A percentile compares a stretch with the other conserved stretches of the same genome.
phyloP scores from a whole-genome alignment of 2,113 vertebrate genomes.

The Silurus glanis region DNA sequence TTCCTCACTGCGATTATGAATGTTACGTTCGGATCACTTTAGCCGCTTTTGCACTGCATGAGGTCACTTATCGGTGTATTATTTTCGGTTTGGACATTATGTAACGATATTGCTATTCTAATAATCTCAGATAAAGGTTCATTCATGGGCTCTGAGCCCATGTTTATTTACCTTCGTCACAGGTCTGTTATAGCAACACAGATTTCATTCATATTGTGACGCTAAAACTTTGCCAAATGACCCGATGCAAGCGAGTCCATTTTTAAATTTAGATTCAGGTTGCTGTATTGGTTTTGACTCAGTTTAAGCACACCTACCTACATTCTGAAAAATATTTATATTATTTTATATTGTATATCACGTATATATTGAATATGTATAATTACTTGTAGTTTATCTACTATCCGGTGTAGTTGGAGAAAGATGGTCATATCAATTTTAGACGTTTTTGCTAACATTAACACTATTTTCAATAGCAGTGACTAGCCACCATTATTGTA shows the following conservation, averaged over 20 bases:
- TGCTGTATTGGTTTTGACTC: neutral
- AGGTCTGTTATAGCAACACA: neutral
- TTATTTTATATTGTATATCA: neutral
- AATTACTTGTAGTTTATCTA: neutral
- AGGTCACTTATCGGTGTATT: constrained; percentile 26
- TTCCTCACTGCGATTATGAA: constrained; percentile 22
- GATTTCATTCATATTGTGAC: neutral
- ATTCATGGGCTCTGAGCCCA: neutral
- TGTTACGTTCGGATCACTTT: constrained; percentile 15
- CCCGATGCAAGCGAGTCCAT: neutral
- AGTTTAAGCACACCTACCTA: neutral
- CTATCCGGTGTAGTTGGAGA: neutral
- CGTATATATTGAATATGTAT: neutral
- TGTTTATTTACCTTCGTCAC: neutral
- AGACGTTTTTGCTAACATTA: neutral
- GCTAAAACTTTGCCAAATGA: neutral
- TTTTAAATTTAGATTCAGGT: neutral
- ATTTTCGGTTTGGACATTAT: constrained; percentile 20
- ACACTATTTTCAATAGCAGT: neutral
- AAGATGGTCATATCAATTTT: neutral
- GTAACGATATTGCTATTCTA: constrained; percentile 14
- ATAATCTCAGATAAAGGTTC: constrained; percentile 4
- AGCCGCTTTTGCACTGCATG: neutral
- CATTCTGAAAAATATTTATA: too few species aligned
- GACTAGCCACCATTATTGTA: neutral